Percentiles rank a stretch among this genome's conserved stretches.
phyloP scores from a whole-genome alignment of 1,140 invertebrate species.

The Brachionus koreanus region DNA sequence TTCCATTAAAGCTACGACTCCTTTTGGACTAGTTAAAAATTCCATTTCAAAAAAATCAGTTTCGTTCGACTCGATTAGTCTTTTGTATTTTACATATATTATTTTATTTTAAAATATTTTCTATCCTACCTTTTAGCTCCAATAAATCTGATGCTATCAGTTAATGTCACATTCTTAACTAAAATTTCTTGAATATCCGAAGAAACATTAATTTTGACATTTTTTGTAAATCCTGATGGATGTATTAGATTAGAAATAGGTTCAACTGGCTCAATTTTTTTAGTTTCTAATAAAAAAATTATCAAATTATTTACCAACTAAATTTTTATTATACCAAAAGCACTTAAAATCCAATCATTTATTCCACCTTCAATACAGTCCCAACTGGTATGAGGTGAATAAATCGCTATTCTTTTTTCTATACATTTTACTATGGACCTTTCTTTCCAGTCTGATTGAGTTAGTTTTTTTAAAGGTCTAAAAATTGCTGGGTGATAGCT shows the following conservation, averaged over 20 bases:
- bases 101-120: neutral
- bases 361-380: constrained; percentile 41
- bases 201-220: constrained; percentile 18
- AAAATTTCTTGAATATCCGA: neutral
- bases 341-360: constrained; percentile 38
- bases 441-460: constrained; percentile 70
- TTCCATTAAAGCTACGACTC: neutral
- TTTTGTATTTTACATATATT: neutral
- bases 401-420: constrained; percentile 79
- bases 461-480: constrained; percentile 72
- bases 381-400: constrained; percentile 79
- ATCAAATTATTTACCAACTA: neutral
- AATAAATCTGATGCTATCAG: neutral
- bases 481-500: constrained; percentile 96
- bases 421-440: constrained; percentile 75
- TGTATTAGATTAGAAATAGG: neutral
- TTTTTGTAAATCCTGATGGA: constrained; percentile 33
- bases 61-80: neutral
- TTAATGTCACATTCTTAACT: neutral
- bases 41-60: neutral
- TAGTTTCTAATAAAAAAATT: neutral
- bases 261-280: constrained; percentile 34
- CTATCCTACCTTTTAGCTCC: neutral
- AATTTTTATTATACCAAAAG: constrained; percentile 14
- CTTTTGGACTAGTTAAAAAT: constrained; percentile 35